A percentile compares a stretch with the other conserved stretches of the same genome.
Evolutionary conservation across 2,797 vertebrate genomes (phyloP).

Genomic region (Oryzias sinensis): DNA sequence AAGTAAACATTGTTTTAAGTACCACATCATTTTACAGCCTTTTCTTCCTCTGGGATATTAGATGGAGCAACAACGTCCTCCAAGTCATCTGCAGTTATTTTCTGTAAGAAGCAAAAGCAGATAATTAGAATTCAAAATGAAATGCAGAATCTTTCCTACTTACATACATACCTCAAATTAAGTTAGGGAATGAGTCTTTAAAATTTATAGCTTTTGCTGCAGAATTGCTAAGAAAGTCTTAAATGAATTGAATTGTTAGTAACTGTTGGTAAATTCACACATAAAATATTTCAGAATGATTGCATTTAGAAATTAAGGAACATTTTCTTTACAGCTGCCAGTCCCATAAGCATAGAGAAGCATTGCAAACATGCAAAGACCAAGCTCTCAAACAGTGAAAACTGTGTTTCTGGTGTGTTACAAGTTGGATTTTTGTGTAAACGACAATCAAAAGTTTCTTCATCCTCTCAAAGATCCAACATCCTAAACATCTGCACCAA

Average conservation of each 20-base stretch:
- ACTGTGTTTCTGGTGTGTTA: too few species aligned
- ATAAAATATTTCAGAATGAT: too few species aligned
- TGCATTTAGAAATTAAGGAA: too few species aligned
- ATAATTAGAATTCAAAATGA: slow-evolving; percentile 6
- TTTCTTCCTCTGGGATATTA: slow-evolving; percentile 46
- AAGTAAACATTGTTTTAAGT: slow-evolving; percentile 3
- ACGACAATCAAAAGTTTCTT: slow-evolving; percentile 12
- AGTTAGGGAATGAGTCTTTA: slow-evolving; percentile 3
- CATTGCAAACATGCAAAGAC: too few species aligned
- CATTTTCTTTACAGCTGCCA: too few species aligned
- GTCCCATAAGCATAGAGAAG: too few species aligned
- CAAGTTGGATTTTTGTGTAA: too few species aligned
- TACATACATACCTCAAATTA: neutral
- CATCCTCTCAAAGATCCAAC: slow-evolving; percentile 8
- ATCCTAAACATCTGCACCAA: slow-evolving; percentile 12
- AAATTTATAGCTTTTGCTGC: fast-evolving
- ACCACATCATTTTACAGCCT: slow-evolving; percentile 36
- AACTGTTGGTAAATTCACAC: too few species aligned
- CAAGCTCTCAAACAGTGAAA: too few species aligned
- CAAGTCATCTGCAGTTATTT: slow-evolving; percentile 23
- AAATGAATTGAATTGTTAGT: too few species aligned
- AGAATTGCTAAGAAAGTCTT: too few species aligned
- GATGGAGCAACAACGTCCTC: slow-evolving; percentile 32
- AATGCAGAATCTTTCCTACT: neutral
- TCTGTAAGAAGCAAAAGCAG: slow-evolving; percentile 48